These are phyloP conservation scores for Neocrepidodera transversa DNA, from an alignment of 2,888 invertebrate genomes.

Conservation along the genomic window DNA sequence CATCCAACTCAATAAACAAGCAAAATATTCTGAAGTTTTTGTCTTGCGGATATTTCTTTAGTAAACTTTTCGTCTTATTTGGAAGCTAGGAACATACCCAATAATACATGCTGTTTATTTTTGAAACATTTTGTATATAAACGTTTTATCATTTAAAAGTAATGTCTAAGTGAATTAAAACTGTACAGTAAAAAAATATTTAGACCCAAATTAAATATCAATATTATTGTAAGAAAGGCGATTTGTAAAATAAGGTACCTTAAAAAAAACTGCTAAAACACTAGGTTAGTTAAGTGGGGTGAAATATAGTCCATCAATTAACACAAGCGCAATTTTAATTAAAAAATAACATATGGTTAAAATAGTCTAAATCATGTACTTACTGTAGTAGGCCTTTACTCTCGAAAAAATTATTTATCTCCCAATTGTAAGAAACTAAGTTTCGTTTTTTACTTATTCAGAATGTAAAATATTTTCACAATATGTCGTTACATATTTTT, in stretches of 20 bases:
- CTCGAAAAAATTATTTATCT: conserved; percentile 1
- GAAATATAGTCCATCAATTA: background rate
- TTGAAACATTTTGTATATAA: too few relatives aligned
- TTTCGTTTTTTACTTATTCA: conserved; percentile 8
- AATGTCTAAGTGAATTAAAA: too few relatives aligned
- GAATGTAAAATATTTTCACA: conserved; percentile 30
- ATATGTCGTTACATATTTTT: conserved; percentile 10
- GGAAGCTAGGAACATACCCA: too few relatives aligned
- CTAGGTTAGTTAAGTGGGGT: background rate
- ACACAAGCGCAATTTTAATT: background rate
- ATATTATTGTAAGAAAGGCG: too few relatives aligned
- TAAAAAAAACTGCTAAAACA: background rate
- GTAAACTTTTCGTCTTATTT: too few relatives aligned
- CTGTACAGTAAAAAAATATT: too few relatives aligned
- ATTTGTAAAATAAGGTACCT: background rate
- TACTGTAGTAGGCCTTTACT: conserved; percentile 17
- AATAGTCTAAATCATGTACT: conserved; percentile 13
- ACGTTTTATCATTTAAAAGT: too few relatives aligned
- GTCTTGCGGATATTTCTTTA: too few relatives aligned
- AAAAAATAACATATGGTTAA: conserved; percentile 7
- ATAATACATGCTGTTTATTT: too few relatives aligned
- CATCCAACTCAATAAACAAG: too few relatives aligned
- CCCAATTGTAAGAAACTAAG: conserved; percentile 3
- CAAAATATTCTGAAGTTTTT: too few relatives aligned
- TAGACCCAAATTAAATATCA: too few relatives aligned